Percentiles rank a stretch among this genome's conserved stretches.
These are phyloP conservation scores for Diadophis punctatus DNA, from an alignment of 2,113 vertebrate species.

Conservation along the genomic window DNA sequence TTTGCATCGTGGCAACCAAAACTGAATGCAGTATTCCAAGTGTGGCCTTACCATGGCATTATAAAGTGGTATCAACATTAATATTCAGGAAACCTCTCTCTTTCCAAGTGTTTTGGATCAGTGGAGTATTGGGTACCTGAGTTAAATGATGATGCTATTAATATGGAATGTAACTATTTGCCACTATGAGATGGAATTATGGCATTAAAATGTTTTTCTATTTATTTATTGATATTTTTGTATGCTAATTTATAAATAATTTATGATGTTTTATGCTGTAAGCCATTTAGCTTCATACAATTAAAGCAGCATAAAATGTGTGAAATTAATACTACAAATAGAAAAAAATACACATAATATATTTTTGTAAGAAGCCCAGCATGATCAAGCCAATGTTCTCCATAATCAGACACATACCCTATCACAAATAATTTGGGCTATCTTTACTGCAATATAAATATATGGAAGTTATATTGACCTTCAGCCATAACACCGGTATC, in stretches of 20 bases:
- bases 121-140: neutral
- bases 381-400: neutral
- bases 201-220: neutral
- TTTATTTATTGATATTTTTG: neutral
- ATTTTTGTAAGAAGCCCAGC: neutral
- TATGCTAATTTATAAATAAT: neutral
- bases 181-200: neutral
- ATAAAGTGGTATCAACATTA: too few species aligned
- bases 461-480: neutral
- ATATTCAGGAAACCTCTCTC: neutral
- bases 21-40: too few species aligned
- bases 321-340: neutral
- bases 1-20: too few species aligned
- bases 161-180: neutral
- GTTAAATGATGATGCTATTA: neutral
- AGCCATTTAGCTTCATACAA: neutral
- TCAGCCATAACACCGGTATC: neutral
- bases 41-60: too few species aligned
- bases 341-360: neutral
- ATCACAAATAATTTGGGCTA: neutral
- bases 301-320: neutral
- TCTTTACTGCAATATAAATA: neutral
- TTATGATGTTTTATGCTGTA: neutral
- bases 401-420: neutral
- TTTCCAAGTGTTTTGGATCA: neutral